Percentiles rank a stretch among this genome's conserved stretches.
Evolutionary conservation across 2,797 vertebrate species (phyloP).

Genomic region (Knipowitschia caucasica): DNA sequence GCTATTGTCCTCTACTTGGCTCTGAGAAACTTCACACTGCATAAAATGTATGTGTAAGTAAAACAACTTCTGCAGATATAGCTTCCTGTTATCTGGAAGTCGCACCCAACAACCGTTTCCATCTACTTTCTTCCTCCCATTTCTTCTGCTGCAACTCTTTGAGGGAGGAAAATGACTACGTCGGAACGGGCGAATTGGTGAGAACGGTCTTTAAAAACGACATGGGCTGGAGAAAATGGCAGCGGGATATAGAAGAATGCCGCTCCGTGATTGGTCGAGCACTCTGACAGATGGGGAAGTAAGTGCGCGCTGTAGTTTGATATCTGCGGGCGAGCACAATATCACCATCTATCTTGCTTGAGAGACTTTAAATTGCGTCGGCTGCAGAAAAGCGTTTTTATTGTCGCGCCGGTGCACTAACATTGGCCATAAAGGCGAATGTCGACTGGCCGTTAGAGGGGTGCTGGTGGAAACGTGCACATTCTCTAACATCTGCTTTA

Average conservation of each 20-base stretch:
- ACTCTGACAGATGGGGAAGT: constrained; percentile 42
- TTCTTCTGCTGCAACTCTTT: neutral
- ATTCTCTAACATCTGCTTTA: constrained; percentile 17
- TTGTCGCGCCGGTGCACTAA: constrained; percentile 26
- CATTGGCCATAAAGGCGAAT: constrained; percentile 42
- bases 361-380: constrained; percentile 34
- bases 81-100: neutral
- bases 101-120: neutral
- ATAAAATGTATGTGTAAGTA: neutral
- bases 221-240: constrained; percentile 8
- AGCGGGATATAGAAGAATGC: constrained; percentile 17
- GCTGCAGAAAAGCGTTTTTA: constrained; percentile 43
- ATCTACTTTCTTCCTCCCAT: neutral
- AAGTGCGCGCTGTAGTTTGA: constrained; percentile 41
- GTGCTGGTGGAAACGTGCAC: constrained; percentile 18
- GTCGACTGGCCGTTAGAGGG: constrained; percentile 29
- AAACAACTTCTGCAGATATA: neutral
- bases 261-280: constrained; percentile 19
- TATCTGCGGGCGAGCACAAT: constrained; percentile 38
- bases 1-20: no score
- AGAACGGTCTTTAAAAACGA: constrained; percentile 16
- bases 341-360: constrained; percentile 49
- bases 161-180: constrained; percentile 15
- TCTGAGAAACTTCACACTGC: no score
- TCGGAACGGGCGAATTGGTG: constrained; percentile 10